Evolutionary conservation across 2,113 vertebrate species (phyloP).

Genomic region (Bungarus multicinctus): DNA sequence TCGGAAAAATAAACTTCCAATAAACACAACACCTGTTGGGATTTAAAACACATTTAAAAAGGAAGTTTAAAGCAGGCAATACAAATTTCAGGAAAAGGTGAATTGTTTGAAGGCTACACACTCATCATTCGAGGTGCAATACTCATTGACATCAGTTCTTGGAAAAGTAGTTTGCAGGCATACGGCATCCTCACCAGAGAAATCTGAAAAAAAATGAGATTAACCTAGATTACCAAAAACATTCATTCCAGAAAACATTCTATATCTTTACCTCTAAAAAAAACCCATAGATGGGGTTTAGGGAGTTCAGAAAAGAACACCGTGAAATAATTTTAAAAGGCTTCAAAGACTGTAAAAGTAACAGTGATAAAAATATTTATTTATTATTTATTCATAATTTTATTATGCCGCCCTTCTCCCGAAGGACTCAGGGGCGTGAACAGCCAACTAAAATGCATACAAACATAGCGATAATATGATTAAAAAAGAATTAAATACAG

Average conservation of each 20-base stretch:
- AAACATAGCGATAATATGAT: too few relatives aligned
- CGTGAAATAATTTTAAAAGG: background rate
- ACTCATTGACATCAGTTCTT: conserved; percentile 98
- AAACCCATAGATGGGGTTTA: background rate
- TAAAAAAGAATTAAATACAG: too few relatives aligned
- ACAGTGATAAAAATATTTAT: background rate
- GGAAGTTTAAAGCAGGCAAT: background rate
- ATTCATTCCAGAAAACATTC: background rate
- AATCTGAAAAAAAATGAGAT: conserved; percentile 74
- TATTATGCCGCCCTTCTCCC: too few relatives aligned
- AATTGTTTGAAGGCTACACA: conserved; percentile 57
- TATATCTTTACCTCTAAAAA: background rate
- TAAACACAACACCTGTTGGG: conserved; percentile 11
- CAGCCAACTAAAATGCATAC: too few relatives aligned
- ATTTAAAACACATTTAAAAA: conserved; percentile 22
- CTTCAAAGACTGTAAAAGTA: background rate
- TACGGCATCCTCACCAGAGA: conserved; percentile 96
- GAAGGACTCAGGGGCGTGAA: too few relatives aligned
- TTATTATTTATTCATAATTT: too few relatives aligned
- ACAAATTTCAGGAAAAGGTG: background rate
- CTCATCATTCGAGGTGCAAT: conserved; percentile 99
- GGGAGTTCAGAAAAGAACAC: background rate
- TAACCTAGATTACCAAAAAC: background rate
- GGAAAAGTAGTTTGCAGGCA: conserved; percentile 96
- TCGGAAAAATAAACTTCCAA: conserved; percentile 44